phyloP scores from a whole-genome alignment of 2,113 vertebrate genomes.

The Oceanites oceanicus region DNA sequence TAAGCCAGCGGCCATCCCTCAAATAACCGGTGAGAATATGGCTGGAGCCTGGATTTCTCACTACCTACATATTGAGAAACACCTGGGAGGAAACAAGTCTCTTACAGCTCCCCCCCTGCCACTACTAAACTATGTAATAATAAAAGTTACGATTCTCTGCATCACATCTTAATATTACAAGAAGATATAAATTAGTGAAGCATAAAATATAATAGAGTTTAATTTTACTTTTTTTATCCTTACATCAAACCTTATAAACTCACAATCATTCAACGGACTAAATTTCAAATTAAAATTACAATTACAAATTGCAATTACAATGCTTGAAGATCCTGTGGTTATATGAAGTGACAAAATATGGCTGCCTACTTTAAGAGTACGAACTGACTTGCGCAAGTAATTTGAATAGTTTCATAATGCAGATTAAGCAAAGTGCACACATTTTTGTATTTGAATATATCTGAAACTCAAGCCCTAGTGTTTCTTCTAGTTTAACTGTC shows the following conservation, averaged over 20 bases:
- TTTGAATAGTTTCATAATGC: neutral
- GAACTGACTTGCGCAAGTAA: neutral
- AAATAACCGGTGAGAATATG: neutral
- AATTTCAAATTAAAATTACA: neutral
- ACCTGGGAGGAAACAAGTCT: neutral
- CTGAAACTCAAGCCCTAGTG: neutral
- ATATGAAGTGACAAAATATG: neutral
- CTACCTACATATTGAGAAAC: neutral
- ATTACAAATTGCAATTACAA: neutral
- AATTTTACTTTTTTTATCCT: neutral
- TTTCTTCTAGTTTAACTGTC: conserved; percentile 20
- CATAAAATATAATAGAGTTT: neutral
- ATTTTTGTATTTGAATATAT: neutral
- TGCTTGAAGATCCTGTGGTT: neutral
- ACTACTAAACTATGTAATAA: neutral
- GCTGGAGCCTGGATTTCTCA: neutral
- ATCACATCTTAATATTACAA: neutral
- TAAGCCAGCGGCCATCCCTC: neutral
- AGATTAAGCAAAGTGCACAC: neutral
- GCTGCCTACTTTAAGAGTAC: neutral
- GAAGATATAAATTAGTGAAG: conserved; percentile 34
- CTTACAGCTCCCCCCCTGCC: neutral
- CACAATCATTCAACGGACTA: neutral
- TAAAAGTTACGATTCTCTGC: neutral
- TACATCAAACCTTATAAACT: neutral